Conservation (phyloP, 2,888 invertebrate genomes). For the Brachynemurus nebulosus region DNA sequence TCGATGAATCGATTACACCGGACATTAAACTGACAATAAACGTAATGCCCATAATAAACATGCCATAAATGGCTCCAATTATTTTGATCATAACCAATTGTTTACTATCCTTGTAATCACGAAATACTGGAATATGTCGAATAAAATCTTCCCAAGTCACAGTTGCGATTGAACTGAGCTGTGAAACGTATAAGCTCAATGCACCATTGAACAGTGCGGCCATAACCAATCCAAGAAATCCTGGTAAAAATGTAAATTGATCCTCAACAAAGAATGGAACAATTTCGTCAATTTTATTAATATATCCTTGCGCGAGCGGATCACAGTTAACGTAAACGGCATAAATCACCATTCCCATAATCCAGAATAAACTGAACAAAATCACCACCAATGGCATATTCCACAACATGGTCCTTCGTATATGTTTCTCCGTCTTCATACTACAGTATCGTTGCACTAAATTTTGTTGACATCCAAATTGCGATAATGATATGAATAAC, state of each 20-base stretch:
- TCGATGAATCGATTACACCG: constrained; percentile 71
- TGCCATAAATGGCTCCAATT: constrained; percentile 55
- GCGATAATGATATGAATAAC: constrained; percentile 75
- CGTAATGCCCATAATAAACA: constrained; percentile 62
- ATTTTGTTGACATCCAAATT: constrained; percentile 80
- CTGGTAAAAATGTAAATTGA: constrained; percentile 66
- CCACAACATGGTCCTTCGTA: constrained; percentile 56
- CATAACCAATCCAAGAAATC: constrained; percentile 80
- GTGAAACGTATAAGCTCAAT: constrained; percentile 76
- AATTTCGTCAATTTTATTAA: constrained; percentile 68
- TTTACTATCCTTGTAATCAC: constrained; percentile 53
- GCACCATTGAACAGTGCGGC: constrained; percentile 88
- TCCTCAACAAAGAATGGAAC: constrained; percentile 85
- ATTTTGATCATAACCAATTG: constrained; percentile 55
- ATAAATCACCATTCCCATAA: constrained; percentile 79
- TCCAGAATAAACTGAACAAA: constrained; percentile 69
- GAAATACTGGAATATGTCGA: constrained; percentile 54
- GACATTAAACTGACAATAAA: constrained; percentile 63
- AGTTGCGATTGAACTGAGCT: constrained; percentile 71
- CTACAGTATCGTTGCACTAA: constrained; percentile 80
- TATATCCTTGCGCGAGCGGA: constrained; percentile 58
- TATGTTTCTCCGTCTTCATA: constrained; percentile 53
- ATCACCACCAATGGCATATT: constrained; percentile 70
- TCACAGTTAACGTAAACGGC: constrained; percentile 74
- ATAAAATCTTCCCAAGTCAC: constrained; percentile 84